phyloP scores from a whole-genome alignment of 2,797 vertebrate species.

The Enteromius anoplus region DNA sequence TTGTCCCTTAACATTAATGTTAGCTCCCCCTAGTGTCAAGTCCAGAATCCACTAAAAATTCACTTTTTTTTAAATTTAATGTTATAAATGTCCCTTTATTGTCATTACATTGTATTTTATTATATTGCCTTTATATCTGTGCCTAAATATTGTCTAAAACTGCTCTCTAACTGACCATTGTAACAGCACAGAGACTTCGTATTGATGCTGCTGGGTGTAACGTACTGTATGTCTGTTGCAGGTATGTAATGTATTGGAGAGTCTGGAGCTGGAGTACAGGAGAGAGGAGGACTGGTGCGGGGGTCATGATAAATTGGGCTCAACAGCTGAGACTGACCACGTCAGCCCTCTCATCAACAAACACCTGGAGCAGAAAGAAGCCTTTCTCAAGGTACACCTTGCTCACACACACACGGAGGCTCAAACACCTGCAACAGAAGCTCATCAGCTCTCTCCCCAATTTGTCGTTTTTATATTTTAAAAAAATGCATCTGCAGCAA shows the following conservation, averaged over 20 bases:
- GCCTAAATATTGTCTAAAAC: not conserved
- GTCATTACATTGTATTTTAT: not conserved
- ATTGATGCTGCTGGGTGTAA: constrained; percentile 12
- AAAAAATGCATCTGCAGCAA: constrained; percentile 9
- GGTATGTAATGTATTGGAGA: constrained; percentile 94
- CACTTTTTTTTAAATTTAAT: not conserved
- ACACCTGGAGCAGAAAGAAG: constrained; percentile 98
- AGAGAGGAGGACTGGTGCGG: constrained; percentile 97
- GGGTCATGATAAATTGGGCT: constrained; percentile 86
- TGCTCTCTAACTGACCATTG: not conserved
- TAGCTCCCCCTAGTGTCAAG: constrained; percentile 10
- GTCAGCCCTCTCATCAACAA: constrained; percentile 95
- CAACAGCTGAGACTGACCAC: constrained; percentile 84
- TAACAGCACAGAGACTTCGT: not conserved
- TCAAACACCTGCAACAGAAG: constrained; percentile 19
- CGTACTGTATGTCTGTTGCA: constrained; percentile 59
- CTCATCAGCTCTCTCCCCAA: not conserved
- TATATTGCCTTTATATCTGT: not conserved
- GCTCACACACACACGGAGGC: not conserved
- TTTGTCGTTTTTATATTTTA: not conserved
- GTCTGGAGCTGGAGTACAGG: constrained; percentile 92
- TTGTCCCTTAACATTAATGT: not conserved
- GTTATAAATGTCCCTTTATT: not conserved
- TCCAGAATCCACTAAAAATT: not conserved
- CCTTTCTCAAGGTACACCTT: constrained; percentile 90